Percentiles rank a stretch among this genome's conserved stretches.
phyloP scores from a whole-genome alignment of 1,140 invertebrate genomes.

The Theocolax elegans region DNA sequence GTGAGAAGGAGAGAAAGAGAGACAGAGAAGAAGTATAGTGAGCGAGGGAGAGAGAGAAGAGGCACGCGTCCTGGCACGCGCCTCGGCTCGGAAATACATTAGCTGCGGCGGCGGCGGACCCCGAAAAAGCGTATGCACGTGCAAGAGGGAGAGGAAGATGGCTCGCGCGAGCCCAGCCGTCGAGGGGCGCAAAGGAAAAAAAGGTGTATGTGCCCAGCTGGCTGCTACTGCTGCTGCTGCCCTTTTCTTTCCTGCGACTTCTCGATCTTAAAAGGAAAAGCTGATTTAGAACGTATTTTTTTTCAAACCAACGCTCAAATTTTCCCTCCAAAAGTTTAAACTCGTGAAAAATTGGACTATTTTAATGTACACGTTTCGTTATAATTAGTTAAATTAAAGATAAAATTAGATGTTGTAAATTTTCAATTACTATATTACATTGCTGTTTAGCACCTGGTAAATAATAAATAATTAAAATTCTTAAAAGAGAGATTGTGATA shows the following conservation, averaged over 20 bases:
- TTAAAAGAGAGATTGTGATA: no score
- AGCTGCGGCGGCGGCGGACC: neutral
- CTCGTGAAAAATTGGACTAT: no score
- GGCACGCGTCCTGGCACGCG: constrained; percentile 35
- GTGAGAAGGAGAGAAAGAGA: neutral
- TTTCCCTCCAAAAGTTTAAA: constrained; percentile 32
- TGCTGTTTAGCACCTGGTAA: no score
- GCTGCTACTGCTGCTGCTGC: neutral
- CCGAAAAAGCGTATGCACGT: constrained; percentile 11
- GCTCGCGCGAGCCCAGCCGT: constrained; percentile 3
- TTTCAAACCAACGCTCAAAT: neutral
- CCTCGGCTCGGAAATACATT: constrained; percentile 29
- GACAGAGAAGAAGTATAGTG: no score
- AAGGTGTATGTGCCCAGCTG: constrained; percentile 40
- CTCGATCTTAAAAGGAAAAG: constrained; percentile 4
- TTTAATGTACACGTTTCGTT: no score
- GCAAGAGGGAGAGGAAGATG: neutral
- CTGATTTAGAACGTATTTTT: neutral
- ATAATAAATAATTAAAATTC: no score
- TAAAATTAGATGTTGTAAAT: no score
- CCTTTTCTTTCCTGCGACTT: constrained; percentile 6
- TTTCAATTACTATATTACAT: no score
- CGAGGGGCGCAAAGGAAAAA: constrained; percentile 1
- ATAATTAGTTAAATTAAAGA: no score
- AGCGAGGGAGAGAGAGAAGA: neutral